Evolutionary conservation across 2,113 vertebrate genomes (phyloP).

Genomic region (Xenopus borealis): DNA sequence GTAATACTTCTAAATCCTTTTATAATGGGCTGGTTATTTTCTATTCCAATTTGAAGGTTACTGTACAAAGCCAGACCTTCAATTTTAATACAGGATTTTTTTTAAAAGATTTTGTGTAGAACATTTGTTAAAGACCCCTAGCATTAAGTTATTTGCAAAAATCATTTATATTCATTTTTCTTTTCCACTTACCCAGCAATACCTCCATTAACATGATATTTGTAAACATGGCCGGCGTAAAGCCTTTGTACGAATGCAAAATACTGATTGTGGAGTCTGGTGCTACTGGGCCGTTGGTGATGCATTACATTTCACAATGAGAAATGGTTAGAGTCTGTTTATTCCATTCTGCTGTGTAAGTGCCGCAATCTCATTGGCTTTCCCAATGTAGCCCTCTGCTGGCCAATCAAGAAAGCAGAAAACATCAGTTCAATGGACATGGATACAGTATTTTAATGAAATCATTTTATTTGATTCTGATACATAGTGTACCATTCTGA

Average conservation of each 20-base stretch:
- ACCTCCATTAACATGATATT: conserved; percentile 25
- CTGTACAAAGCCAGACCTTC: not conserved
- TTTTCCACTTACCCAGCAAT: too few species aligned
- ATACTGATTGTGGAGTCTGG: conserved; percentile 18
- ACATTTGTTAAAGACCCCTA: conserved; percentile 8
- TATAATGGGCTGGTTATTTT: not conserved
- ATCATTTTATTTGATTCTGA: too few species aligned
- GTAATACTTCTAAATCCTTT: not conserved
- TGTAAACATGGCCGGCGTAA: conserved; percentile 15
- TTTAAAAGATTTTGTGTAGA: too few species aligned
- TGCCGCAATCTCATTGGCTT: not conserved
- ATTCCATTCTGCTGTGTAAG: conserved; percentile 13
- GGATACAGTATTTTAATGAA: too few species aligned
- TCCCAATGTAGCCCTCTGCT: conserved; percentile 33
- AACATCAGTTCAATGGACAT: too few species aligned
- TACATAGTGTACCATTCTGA: too few species aligned
- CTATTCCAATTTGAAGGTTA: not conserved
- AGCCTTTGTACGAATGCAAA: conserved; percentile 29
- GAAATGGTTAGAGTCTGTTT: conserved; percentile 2
- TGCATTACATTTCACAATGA: conserved; percentile 21
- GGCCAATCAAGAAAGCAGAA: not conserved
- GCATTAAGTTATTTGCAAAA: not conserved
- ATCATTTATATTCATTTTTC: not conserved
- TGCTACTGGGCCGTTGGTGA: conserved; percentile 21
- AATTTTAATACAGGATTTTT: too few species aligned